phyloP scores from a whole-genome alignment of 2,888 invertebrate genomes.

The Masnerella sp. region DNA sequence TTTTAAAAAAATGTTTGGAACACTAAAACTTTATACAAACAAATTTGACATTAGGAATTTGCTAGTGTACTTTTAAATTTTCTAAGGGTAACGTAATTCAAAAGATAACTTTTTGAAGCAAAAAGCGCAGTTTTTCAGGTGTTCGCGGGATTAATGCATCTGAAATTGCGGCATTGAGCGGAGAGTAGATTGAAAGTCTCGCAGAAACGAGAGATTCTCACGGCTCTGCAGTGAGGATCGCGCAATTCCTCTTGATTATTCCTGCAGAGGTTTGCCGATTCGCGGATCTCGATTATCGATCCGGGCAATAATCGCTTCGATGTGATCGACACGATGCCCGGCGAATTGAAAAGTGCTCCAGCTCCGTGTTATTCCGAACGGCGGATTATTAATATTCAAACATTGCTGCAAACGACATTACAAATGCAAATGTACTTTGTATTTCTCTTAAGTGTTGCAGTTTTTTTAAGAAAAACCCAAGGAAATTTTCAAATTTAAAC shows the following conservation, averaged over 20 bases:
- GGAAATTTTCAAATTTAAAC: too few relatives aligned
- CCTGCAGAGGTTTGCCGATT: constrained; percentile 63
- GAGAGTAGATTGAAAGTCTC: constrained; percentile 40
- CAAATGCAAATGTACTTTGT: not conserved
- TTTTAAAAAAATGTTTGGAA: too few relatives aligned
- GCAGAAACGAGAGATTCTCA: constrained; percentile 56
- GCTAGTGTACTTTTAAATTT: too few relatives aligned
- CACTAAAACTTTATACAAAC: too few relatives aligned
- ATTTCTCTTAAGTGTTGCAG: not conserved
- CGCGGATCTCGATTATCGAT: constrained; percentile 69
- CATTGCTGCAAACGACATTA: not conserved
- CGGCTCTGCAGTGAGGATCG: constrained; percentile 52
- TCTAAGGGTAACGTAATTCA: too few relatives aligned
- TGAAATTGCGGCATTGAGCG: constrained; percentile 30
- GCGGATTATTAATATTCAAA: constrained; percentile 30
- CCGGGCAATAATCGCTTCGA: constrained; percentile 50
- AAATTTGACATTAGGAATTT: too few relatives aligned
- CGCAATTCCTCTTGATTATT: constrained; percentile 58
- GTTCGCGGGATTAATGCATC: constrained; percentile 35
- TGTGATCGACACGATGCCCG: constrained; percentile 50
- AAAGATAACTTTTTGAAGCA: too few relatives aligned
- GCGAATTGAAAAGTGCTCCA: constrained; percentile 39
- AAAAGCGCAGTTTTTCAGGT: constrained; percentile 1
- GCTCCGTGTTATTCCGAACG: constrained; percentile 17
- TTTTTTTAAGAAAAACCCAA: too few relatives aligned